A percentile compares a stretch with the other conserved stretches of the same genome.
Conservation (phyloP, 2,797 vertebrate species). For the Hephaestus fuliginosus region DNA sequence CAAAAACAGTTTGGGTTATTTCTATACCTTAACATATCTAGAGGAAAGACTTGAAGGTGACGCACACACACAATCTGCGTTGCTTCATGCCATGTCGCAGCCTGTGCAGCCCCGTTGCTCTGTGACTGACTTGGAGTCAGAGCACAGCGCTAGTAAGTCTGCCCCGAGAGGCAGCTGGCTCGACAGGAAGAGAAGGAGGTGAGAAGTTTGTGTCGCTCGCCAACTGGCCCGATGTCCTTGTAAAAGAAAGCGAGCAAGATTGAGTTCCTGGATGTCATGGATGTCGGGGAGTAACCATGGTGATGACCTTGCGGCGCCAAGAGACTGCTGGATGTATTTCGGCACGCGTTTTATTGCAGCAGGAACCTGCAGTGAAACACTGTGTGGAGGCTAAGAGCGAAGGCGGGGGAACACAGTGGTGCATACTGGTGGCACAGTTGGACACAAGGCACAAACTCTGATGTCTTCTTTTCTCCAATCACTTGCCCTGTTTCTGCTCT, state of each 20-base stretch:
- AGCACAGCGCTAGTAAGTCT: slow-evolving; percentile 31
- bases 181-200: slow-evolving; percentile 57
- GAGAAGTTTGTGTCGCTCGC: slow-evolving; percentile 52
- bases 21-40: neutral
- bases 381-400: neutral
- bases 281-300: slow-evolving; percentile 32
- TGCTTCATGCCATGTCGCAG: neutral
- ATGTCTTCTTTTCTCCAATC: neutral
- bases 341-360: neutral
- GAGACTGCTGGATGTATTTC: slow-evolving; percentile 2
- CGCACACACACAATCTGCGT: neutral
- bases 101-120: slow-evolving; percentile 14
- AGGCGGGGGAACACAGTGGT: slow-evolving; percentile 19
- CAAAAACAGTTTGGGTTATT: neutral
- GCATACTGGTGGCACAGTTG: slow-evolving; percentile 42
- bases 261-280: slow-evolving; percentile 27
- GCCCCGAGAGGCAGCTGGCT: slow-evolving; percentile 43
- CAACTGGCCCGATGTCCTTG: slow-evolving; percentile 44
- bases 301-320: slow-evolving; percentile 20
- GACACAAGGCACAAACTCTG: slow-evolving; percentile 23
- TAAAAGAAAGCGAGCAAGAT: slow-evolving; percentile 26
- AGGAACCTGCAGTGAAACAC: neutral
- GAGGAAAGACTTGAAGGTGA: neutral
- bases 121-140: slow-evolving; percentile 28
- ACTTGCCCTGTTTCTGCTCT: neutral